Base-by-base conservation (phyloP, 2,113 vertebrate genomes). In the Monopterus albus region DNA sequence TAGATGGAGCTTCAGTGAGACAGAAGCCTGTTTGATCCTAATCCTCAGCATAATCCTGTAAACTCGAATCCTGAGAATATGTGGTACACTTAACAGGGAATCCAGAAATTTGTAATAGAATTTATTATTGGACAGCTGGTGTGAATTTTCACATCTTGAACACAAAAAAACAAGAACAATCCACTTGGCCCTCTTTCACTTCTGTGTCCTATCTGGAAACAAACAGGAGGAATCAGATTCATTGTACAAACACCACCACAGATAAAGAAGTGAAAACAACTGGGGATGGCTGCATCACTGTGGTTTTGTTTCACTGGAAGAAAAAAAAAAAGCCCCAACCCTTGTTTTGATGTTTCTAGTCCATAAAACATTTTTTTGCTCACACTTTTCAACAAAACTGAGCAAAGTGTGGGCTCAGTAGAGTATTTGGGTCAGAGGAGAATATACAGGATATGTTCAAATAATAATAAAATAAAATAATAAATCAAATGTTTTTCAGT, bases 11-110 rank as follows among this genome's bases (percentile, higher is more conserved):
- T 49, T 57, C 9, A 77, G 10, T 46, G 55, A 58, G 75, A 75
- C 52, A 74, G 47, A 60, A 63, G 45, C n/a, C 56, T 49, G 33
- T 79, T 80, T 80, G 78, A 89, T 82, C 65, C n/a, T 84, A 80
- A 80, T 82, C 81, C 70, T 39, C 51, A 18, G 20, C 26, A 46
- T 79, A 81, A 81, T 86, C 78, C 78, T 60, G n/a, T 39, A 35
- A 76, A 82, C 11, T 57, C 26, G 72, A 73, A 67, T 23, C 47
- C 3, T 39, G 42, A 68, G 74, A 76, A 70, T 45, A 62, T 52
- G 46, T 47, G 20, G 20, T 46, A 15, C 14, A 12, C 21, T 26
- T 36, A n/a, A n/a, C n/a, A n/a, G n/a, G n/a, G n/a, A n/a, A n/a
- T n/a, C n/a, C n/a, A n/a, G n/a, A n/a, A n/a, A n/a, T n/a, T n/a